Evolutionary conservation across 2,888 invertebrate species (phyloP), one percentile per base, ranked within the genome.

Genomic region (Ceriagrion tenellum): DNA sequence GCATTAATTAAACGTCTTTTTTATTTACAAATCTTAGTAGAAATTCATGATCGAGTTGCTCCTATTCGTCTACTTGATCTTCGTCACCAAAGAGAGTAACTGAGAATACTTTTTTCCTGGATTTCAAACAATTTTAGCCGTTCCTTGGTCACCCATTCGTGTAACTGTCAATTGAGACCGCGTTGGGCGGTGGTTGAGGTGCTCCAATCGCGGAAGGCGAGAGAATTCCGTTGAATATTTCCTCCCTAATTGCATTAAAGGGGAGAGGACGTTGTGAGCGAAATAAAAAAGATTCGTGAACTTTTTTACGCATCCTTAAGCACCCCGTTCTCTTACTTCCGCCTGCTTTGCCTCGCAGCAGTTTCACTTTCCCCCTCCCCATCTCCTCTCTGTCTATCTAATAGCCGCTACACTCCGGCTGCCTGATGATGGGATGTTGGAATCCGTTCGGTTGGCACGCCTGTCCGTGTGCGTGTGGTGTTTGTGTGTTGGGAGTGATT

Each of bases 231-330:
- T 81, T 13, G 81, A 35, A 81, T 81, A 81, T 81, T 81, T 35
- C 35, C 35, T 16, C 13, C 81, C 35, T 81, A 81, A 81, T 81
- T 81, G 81, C 81, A 81, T 4, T 3, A 20, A 20, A 16, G 20
- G 59, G 20, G 12, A 12, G 20, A 59, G 16, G 30, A 18, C 23
- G 69, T 10, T 26, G 69, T 69, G 35, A 81, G 81, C 81, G 81
- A 81, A 69, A 47, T 59, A 47, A 63, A 47, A 93, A 93, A 69
- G 10, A 40, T 93, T 69, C 93, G 69, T 93, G 93, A 93, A 93
- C 93, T 93, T 74, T 93, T 93, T 93, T 69, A 93, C 93, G 93
- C 93, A 93, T 93, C 93, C 93, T 93, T 93, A 69, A 93, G 47
- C 93, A 93, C 93, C 59, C 40, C 93, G 69, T 93, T 93, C 93